A percentile compares a stretch with the other conserved stretches of the same genome.
Evolutionary conservation across 2,113 vertebrate species (phyloP).

Genomic region (Dunckerocampus dactyliophorus): DNA sequence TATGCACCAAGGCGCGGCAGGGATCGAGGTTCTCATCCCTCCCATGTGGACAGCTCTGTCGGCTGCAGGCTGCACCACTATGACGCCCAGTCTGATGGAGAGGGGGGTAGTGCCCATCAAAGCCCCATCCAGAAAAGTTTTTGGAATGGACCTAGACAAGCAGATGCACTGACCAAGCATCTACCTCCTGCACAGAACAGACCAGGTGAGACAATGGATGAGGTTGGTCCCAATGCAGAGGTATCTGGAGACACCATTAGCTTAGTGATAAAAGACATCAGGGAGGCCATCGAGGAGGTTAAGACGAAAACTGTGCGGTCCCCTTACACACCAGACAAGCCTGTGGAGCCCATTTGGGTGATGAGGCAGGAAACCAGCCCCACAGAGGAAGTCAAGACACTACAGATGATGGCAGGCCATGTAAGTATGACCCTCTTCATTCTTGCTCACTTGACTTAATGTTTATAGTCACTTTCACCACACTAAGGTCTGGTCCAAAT

Average conservation of each 20-base stretch:
- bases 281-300: slow-evolving; percentile 94
- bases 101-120: slow-evolving; percentile 81
- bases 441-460: not conserved
- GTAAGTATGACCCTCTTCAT: slow-evolving; percentile 68
- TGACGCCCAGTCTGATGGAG: slow-evolving; percentile 87
- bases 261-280: slow-evolving; percentile 94
- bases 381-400: slow-evolving; percentile 78
- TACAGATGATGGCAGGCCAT: slow-evolving; percentile 73
- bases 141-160: slow-evolving; percentile 52
- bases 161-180: slow-evolving; percentile 76
- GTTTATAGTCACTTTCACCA: not conserved
- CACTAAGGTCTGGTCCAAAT: not conserved
- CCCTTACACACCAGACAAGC: slow-evolving; percentile 90
- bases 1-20: slow-evolving; percentile 20
- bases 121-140: slow-evolving; percentile 46
- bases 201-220: slow-evolving; percentile 26
- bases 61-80: slow-evolving; percentile 81
- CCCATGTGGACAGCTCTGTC: slow-evolving; percentile 50
- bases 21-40: slow-evolving; percentile 20
- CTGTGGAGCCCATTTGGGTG: slow-evolving; percentile 93
- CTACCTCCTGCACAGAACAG: slow-evolving; percentile 17
- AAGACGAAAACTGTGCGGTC: slow-evolving; percentile 91
- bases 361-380: slow-evolving; percentile 93
- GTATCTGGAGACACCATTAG: slow-evolving; percentile 87
- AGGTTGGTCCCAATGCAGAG: slow-evolving; percentile 46